Evolutionary conservation across 2,888 invertebrate species (phyloP), one percentile per base, ranked within the genome.

Genomic region (Ecdyonurus torrentis): DNA sequence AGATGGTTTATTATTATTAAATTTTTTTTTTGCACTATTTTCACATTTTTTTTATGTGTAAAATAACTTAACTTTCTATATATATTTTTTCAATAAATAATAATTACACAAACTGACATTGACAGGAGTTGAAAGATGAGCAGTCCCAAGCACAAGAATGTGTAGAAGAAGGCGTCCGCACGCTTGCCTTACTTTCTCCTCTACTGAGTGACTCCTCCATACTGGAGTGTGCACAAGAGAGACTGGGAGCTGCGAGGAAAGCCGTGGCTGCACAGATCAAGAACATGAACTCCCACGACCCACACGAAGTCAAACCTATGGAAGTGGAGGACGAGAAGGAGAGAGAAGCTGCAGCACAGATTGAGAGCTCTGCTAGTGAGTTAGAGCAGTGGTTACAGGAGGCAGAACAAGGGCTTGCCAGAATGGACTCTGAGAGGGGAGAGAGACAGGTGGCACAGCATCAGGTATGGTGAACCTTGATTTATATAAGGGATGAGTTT

Each of bases 381-480:
- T 61, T 68, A n/a, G 66, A 67, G 23, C 63, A 66, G 2, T 68
- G 68, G 68, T 61, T 68, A 50, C 64, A 63, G 2, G 66, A 68
- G 53, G 68, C 68, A 18, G 67, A 66, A 64, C 58, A 61, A 19
- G 67, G 68, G 59, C 60, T 68, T 15, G 61, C 61, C 24, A 52
- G 55, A n/a, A 55, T 55, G 55, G 55, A 55, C 55, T 20, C 19
- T 5, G 55, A 55, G n/a, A 7, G 22, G 20, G 55, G 55, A 20
- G 55, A 55, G 22, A 7, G 55, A 22, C 55, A 55, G 55, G 7
- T 10, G 5, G n/a, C 55, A 10, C 55, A 55, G 55, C 55, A 55
- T 20, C 55, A 55, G 55, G 55, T 55, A 55, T 55, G 55, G n/a
- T n/a, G n/a, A n/a, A n/a, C n/a, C n/a, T n/a, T n/a, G n/a, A n/a